Evolutionary conservation across 2,797 vertebrate species (phyloP), one percentile per base, ranked within the genome.

Genomic region (Borostomias antarcticus): DNA sequence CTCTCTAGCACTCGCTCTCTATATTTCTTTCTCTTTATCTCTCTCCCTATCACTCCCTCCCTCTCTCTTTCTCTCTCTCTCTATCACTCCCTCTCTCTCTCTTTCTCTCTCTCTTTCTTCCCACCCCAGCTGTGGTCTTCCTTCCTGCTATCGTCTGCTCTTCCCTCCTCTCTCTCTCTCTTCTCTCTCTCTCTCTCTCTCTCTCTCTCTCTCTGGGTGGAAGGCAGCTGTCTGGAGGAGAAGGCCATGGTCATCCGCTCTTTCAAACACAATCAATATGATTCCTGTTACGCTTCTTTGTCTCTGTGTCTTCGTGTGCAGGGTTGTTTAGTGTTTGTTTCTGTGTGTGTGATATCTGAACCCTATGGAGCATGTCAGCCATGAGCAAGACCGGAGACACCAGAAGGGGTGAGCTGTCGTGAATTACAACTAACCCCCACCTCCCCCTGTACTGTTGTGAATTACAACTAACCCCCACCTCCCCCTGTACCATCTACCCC

Each of bases 191-290:
- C 59, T 17, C 32, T 32, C 57, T 71, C 29, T 58, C 61, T 3
- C 67, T 63, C 60, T 69, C 61, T 69, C 74, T 48, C 63, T 75
- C 58, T 63, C 26, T 25, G 35, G 15, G 60, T 3, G 59, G 50
- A 35, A 73, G 57, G 58, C 51, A 48, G 57, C n/a, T 29, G 47
- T 64, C 48, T 60, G 64, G 21, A 40, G 54, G 57, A 53, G 54
- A 60, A 47, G 58, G 8, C 32, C 21, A 30, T 53, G 26, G 8
- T n/a, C 69, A 63, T 28, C 58, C 66, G 70, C 69, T 53, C 58
- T 66, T 72, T 85, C 74, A 69, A 60, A 70, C 35, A 62, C 2
- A 76, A 85, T 84, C 80, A 62, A 80, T 85, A 70, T 59, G n/a
- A n/a, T n/a, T 63, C 67, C 51, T 70, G 69, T 54, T 65, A 57